Conservation (phyloP, 1,140 invertebrate genomes). For the Agrypnia vestita region DNA sequence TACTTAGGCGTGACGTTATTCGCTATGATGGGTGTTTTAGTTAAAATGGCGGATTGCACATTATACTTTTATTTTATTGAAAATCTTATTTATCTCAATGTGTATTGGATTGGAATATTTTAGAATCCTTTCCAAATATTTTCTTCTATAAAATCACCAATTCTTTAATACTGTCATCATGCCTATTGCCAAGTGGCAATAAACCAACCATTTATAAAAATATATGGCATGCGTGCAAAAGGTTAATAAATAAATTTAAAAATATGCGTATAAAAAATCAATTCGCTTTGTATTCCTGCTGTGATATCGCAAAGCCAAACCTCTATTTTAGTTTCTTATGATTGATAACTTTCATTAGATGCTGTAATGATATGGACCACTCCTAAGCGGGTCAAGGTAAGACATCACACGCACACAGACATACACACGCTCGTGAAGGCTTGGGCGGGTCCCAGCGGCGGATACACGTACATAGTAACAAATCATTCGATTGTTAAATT, state of each 20-base stretch:
- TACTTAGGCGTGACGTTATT: no score
- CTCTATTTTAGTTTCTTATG: constrained; percentile 42
- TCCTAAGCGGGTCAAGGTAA: constrained; percentile 36
- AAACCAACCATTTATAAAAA: background rate
- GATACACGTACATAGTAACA: background rate
- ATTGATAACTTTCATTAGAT: constrained; percentile 45
- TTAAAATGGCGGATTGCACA: no score
- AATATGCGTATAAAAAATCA: no score
- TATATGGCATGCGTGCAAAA: no score
- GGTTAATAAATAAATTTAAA: no score
- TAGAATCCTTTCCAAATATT: no score
- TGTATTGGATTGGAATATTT: no score
- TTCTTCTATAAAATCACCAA: no score
- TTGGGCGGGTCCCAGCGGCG: constrained; percentile 1
- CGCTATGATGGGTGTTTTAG: no score
- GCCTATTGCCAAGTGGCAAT: background rate
- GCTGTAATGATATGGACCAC: constrained; percentile 40
- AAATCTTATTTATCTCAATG: no score
- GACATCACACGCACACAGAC: background rate
- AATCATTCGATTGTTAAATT: constrained; percentile 14
- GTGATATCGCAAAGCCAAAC: constrained; percentile 19
- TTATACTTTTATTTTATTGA: no score
- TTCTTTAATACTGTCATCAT: no score
- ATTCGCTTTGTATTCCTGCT: background rate
- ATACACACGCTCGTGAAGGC: background rate